A percentile compares a stretch with the other conserved stretches of the same genome.
Evolutionary conservation across 2,888 invertebrate genomes (phyloP).

Genomic region (Schizotus pectinicornis): DNA sequence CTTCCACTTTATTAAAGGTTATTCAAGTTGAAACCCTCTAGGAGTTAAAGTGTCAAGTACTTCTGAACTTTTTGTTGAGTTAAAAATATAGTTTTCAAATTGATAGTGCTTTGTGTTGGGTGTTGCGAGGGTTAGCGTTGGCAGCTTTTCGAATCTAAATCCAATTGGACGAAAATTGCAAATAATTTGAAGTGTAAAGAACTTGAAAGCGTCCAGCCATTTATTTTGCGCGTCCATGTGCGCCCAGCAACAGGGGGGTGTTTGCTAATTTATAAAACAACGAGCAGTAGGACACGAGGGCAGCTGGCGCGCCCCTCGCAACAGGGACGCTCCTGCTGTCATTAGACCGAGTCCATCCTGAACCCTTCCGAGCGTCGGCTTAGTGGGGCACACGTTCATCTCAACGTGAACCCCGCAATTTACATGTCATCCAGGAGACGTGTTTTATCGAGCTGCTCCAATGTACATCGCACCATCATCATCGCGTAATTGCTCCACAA

Average conservation of each 20-base stretch:
- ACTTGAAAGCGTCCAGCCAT: too few species aligned
- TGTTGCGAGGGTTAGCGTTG: too few species aligned
- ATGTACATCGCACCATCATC: neutral
- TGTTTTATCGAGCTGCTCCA: conserved; percentile 1
- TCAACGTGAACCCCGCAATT: conserved; percentile 28
- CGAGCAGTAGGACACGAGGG: conserved; percentile 37
- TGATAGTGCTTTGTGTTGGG: too few species aligned
- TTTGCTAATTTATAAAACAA: conserved; percentile 42
- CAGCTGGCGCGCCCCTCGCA: conserved; percentile 38
- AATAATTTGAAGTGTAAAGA: too few species aligned
- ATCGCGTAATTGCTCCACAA: conserved; percentile 12
- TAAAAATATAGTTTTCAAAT: too few species aligned
- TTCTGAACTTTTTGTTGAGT: too few species aligned
- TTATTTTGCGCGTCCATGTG: conserved; percentile 17
- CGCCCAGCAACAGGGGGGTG: conserved; percentile 30
- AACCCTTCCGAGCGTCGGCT: conserved; percentile 33
- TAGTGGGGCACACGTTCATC: conserved; percentile 37
- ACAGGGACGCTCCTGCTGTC: conserved; percentile 37
- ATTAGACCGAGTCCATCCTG: conserved; percentile 32
- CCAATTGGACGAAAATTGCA: too few species aligned
- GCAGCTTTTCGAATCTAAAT: too few species aligned
- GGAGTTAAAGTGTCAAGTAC: too few species aligned
- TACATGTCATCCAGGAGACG: conserved; percentile 22
- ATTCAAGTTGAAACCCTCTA: too few species aligned
- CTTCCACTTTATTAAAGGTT: too few species aligned